Percentiles rank a stretch among this genome's conserved stretches.
phyloP scores from a whole-genome alignment of 2,113 vertebrate genomes.

The Apodemus sylvaticus region DNA sequence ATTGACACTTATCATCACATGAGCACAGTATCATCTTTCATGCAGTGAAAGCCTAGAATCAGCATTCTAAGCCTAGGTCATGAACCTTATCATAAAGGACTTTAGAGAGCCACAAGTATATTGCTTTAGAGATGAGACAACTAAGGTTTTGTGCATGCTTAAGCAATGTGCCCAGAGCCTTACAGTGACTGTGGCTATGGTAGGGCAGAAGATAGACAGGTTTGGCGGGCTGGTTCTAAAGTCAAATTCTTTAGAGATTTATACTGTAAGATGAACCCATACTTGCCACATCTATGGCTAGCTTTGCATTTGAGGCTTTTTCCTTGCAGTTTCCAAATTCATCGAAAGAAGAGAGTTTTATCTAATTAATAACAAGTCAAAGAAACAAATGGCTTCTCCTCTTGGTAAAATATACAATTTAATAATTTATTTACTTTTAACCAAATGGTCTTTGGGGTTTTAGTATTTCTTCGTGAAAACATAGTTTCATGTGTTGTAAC shows the following conservation, averaged over 20 bases:
- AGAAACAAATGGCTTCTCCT: constrained; percentile 62
- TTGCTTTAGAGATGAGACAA: neutral
- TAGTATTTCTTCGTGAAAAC: constrained; percentile 70
- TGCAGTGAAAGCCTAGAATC: neutral
- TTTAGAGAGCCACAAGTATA: neutral
- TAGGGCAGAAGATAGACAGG: neutral
- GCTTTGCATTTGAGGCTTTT: neutral
- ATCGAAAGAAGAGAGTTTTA: neutral
- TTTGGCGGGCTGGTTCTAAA: neutral
- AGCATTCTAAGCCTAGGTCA: neutral
- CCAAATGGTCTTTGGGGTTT: constrained; percentile 22
- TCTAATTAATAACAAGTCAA: neutral
- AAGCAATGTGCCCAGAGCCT: neutral
- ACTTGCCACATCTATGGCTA: neutral
- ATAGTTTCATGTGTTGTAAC: constrained; percentile 80
- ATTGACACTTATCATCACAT: neutral
- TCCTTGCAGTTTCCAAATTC: neutral
- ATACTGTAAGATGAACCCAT: neutral
- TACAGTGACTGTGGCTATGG: neutral
- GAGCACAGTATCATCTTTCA: neutral
- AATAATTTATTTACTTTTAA: constrained; percentile 57
- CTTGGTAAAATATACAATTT: constrained; percentile 49
- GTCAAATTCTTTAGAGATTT: neutral
- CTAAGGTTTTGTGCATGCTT: neutral
- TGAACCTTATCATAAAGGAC: neutral